phyloP scores from a whole-genome alignment of 2,888 invertebrate species.

The Electrophaes corylata region DNA sequence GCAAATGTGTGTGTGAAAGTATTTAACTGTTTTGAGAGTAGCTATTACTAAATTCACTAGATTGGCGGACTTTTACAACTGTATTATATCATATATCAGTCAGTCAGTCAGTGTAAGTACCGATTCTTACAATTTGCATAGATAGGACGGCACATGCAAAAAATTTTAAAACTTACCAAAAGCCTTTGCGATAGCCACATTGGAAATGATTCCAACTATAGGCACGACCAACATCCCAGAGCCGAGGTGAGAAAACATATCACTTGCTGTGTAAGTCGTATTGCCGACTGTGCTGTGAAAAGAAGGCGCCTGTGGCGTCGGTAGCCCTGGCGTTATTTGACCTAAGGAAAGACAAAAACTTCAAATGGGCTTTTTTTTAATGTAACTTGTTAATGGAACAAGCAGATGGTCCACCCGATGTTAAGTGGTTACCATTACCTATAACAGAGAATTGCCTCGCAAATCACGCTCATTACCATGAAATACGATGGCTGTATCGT shows the following conservation, averaged over 20 bases:
- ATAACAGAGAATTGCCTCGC: no score
- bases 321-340: constrained; percentile 85
- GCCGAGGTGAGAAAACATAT: constrained; percentile 86
- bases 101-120: no score
- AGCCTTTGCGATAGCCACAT: constrained; percentile 93
- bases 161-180: constrained; percentile 90
- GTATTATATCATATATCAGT: no score
- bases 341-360: constrained; percentile 59
- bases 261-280: constrained; percentile 73
- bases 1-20: background rate
- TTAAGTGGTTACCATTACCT: no score
- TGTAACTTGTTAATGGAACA: no score
- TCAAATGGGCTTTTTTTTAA: background rate
- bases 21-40: background rate
- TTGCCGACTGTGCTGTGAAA: constrained; percentile 79
- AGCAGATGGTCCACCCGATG: no score
- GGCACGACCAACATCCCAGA: constrained; percentile 89
- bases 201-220: constrained; percentile 89
- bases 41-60: background rate
- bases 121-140: no score
- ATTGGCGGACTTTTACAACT: background rate
- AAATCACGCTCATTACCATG: no score
- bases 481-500: no score
- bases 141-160: no score
- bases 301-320: constrained; percentile 79